phyloP scores from a whole-genome alignment of 1,140 invertebrate genomes.

The Bombus vancouverensis region DNA sequence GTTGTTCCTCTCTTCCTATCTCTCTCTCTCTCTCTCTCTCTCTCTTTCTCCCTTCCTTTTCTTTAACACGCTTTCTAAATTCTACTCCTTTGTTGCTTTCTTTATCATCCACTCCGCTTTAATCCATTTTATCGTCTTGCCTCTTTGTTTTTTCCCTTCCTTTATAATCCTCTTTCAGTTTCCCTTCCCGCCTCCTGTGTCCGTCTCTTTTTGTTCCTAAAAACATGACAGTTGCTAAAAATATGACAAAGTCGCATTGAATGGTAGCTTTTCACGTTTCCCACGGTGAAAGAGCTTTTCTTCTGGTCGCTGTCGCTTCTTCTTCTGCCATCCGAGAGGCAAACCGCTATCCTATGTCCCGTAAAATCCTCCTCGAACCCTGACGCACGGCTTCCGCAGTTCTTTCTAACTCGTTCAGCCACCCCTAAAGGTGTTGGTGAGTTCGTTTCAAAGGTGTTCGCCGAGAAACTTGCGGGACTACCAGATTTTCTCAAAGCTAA shows the following conservation, averaged over 20 bases:
- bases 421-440: slow-evolving; percentile 49
- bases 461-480: slow-evolving; percentile 51
- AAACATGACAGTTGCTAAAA: slow-evolving; percentile 7
- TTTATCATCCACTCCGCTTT: background rate
- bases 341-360: slow-evolving; percentile 47
- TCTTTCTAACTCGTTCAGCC: slow-evolving; percentile 46
- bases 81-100: background rate
- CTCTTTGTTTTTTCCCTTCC: background rate
- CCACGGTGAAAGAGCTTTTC: slow-evolving; percentile 74
- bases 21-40: background rate
- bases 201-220: background rate
- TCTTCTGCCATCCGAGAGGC: slow-evolving; percentile 40
- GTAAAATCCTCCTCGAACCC: slow-evolving; percentile 68
- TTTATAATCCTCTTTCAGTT: background rate
- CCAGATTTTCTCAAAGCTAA: slow-evolving; percentile 54
- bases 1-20: background rate
- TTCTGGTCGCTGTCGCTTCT: slow-evolving; percentile 59
- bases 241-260: slow-evolving; percentile 7
- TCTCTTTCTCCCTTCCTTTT: background rate
- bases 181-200: background rate
- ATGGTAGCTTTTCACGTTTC: slow-evolving; percentile 19
- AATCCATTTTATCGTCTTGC: background rate
- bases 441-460: slow-evolving; percentile 51
- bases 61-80: background rate
- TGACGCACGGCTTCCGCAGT: slow-evolving; percentile 42